Conservation (phyloP, 2,797 vertebrate genomes). For the Dromococcyx pavoninus region DNA sequence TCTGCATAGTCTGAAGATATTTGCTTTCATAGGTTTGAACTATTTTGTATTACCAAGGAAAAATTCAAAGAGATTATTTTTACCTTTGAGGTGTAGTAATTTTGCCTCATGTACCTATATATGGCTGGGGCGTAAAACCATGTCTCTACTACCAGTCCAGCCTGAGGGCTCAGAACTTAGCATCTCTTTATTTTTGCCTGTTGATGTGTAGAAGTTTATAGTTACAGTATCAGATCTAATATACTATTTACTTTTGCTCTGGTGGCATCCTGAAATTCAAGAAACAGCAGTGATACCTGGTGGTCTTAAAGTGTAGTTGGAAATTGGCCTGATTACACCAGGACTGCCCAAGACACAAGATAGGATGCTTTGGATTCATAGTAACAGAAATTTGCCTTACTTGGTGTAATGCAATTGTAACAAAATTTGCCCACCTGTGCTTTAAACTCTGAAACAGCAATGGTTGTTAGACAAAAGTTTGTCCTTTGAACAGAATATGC, state of each 20-base stretch:
- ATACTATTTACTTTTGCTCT: not conserved
- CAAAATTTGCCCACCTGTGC: not conserved
- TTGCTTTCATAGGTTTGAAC: not conserved
- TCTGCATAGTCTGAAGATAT: not conserved
- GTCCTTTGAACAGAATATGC: not conserved
- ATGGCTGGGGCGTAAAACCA: fast-evolving
- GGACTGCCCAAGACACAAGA: not conserved
- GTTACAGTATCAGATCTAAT: not conserved
- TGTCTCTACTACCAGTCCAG: not conserved
- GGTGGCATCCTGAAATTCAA: not conserved
- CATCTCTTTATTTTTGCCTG: not conserved
- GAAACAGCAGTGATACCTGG: not conserved
- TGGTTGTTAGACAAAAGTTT: not conserved
- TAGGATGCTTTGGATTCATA: not conserved
- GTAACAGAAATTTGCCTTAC: not conserved
- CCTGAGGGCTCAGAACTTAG: not conserved
- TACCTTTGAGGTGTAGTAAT: not conserved
- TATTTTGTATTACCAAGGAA: not conserved
- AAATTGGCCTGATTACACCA: not conserved
- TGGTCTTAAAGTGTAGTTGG: not conserved
- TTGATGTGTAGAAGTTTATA: not conserved
- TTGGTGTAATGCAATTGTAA: not conserved
- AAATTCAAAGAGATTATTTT: not conserved
- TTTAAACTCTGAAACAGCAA: not conserved
- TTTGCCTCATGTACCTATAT: not conserved